Percentiles rank a stretch among this genome's conserved stretches.
Evolutionary conservation across 2,113 vertebrate genomes (phyloP).

Genomic region (Hippocampus barbouri): DNA sequence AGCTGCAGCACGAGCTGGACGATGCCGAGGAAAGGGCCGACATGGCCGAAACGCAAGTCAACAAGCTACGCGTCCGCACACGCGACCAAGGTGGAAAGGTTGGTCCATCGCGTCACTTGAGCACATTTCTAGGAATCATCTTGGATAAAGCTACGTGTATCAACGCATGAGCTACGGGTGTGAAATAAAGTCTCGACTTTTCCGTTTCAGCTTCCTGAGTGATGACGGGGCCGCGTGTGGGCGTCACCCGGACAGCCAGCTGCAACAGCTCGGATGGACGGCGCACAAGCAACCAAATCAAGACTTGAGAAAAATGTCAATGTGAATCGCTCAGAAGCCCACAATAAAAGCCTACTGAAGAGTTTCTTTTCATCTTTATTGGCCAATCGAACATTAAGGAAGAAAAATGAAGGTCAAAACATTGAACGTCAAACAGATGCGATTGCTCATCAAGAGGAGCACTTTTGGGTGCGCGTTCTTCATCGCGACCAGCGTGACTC

Average conservation of each 20-base stretch:
- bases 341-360: constrained; percentile 36
- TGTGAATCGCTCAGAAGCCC: background rate
- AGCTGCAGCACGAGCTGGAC: constrained; percentile 87
- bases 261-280: constrained; percentile 59
- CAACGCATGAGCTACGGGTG: background rate
- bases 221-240: constrained; percentile 32
- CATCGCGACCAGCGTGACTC: no score
- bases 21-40: constrained; percentile 87
- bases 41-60: constrained; percentile 85
- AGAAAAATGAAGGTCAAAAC: constrained; percentile 45
- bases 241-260: constrained; percentile 39
- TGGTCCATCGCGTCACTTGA: background rate
- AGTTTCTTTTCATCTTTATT: constrained; percentile 59
- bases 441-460: background rate
- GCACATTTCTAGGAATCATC: background rate
- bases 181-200: background rate
- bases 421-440: constrained; percentile 1
- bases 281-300: constrained; percentile 45
- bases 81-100: constrained; percentile 84
- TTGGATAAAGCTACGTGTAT: no score
- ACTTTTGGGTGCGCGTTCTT: no score
- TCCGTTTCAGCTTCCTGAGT: constrained; percentile 64
- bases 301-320: constrained; percentile 25
- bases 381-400: constrained; percentile 60
- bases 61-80: constrained; percentile 83